Base-by-base conservation (phyloP, 2,797 vertebrate species). In the Denticeps clupeoides region DNA sequence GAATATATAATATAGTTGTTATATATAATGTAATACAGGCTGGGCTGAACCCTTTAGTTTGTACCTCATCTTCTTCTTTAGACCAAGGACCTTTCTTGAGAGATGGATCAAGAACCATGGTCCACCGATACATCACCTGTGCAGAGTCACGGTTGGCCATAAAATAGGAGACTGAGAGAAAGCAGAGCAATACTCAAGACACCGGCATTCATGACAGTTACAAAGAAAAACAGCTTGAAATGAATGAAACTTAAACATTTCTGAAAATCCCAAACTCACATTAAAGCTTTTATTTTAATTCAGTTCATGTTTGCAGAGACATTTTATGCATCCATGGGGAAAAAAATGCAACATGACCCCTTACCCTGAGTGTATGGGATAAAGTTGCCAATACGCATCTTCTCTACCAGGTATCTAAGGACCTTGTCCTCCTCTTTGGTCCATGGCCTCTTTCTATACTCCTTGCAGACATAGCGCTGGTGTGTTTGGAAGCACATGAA, bases 401-500 rank as follows among this genome's bases (percentile, higher is more conserved):
- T 88, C 4, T 86, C 80, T 53, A 96, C 83, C 0, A 98, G 82
- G 6, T 86, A 77, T 8, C 59, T 63, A 18, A 97, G 82, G 66
- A 78, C 65, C 28, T 43, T 38, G 64, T 98, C 92, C 46, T 98
- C 94, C 1, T 62, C 57, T 1, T 54, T 66, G 0, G 74, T 85
- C 89, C 92, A 98, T 1, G 51, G 63, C 8, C 65, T 72, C 26
- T 70, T 81, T 54, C 72, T 90, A 48, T 93, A 50, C 1, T 74
- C 82, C 41, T 62, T 75, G 0, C 85, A 89, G 25, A 79, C 60
- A 26, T 76, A 85, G 7, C 80, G 62, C 66, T 97, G 94, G 64
- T 80, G 89, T 1, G 81, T 83, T 75, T 98, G 90, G n/a, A 96
- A 77, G 68, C 91, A 97, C 81, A 96, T 85, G 77, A 94, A 98